Percentiles rank a stretch among this genome's conserved stretches.
These are phyloP conservation scores for Cricetomys ansorgei DNA, from an alignment of 2,113 vertebrate species.

Conservation along the genomic window DNA sequence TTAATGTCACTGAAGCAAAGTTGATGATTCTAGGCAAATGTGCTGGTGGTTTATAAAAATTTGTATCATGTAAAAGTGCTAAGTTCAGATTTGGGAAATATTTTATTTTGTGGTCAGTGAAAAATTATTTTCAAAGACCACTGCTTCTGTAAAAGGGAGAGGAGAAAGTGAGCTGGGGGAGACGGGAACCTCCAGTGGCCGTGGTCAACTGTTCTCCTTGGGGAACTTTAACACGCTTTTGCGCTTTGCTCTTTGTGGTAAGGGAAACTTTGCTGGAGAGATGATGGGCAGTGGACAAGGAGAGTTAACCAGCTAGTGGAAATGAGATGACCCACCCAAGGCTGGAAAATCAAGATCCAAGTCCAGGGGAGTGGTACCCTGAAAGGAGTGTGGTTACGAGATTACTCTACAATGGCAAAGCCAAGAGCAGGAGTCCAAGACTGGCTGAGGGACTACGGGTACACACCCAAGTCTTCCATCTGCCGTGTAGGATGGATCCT, in stretches of 20 bases:
- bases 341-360: not conserved
- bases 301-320: not conserved
- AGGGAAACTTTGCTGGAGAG: not conserved
- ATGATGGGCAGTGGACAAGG: not conserved
- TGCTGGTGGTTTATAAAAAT: not conserved
- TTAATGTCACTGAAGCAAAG: conserved; percentile 20
- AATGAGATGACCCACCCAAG: not conserved
- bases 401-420: not conserved
- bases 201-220: not conserved
- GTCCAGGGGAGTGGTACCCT: not conserved
- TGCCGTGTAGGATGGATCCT: not conserved
- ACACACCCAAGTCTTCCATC: not conserved
- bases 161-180: not conserved
- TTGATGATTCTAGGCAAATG: not conserved
- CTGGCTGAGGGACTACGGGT: not conserved
- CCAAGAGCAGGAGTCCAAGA: not conserved
- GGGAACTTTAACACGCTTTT: not conserved
- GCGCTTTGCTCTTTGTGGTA: too few species aligned
- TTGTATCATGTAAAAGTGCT: not conserved
- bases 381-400: not conserved
- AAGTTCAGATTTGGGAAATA: conserved; percentile 29
- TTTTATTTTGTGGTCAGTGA: conserved; percentile 28
- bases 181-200: not conserved
- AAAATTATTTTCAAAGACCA: not conserved
- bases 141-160: not conserved